Base-by-base conservation (phyloP, 2,888 invertebrate species). In the Dolomedes plantarius region DNA sequence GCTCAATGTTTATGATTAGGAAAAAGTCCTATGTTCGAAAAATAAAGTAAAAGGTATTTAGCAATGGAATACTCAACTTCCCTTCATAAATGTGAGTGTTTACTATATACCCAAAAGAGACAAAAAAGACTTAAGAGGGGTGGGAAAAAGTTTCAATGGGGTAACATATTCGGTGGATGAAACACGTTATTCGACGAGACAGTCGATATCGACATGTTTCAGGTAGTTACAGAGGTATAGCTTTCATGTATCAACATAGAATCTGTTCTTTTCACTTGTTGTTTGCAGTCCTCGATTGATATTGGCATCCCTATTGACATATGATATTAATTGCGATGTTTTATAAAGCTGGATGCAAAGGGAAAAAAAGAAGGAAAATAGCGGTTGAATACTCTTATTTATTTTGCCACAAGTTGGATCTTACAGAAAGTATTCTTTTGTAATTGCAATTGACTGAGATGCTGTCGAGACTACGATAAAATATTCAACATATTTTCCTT, bases 291-390 rank as follows among this genome's bases (percentile, higher is more conserved):
- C 16, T 19, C 5, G 78, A 78, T 78, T 71, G 78, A 71, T 78
- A 78, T 78, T 78, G 78, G 71, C 78, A 71, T 64, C 23, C 64
- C 62, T 71, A 71, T 78, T 78, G 78, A 78, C 64, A 78, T 29
- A 78, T 64, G 78, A 71, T 78, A 78, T 78, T 78, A 78, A 78
- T 78, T 78, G 78, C 32, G 71, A 64, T 78, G 71, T 29, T 64
- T 62, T 64, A 71, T 62, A 69, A 71, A 71, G 62, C 28, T 19
- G 6, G n/a, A n/a, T n/a, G n/a, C n/a, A 27, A 56, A n/a, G 56
- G 28, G 23, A 78, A 29, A 39, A n/a, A 31, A n/a, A 19, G 31
- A n/a, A 16, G n/a, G 29, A 16, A 16, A n/a, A 31, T 31, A 31
- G 29, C 31, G 29, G 1, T 31, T 27, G 67, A 67, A 28, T 31